These are phyloP conservation scores for Emmelina monodactyla DNA, from an alignment of 2,888 invertebrate genomes.

Conservation along the genomic window DNA sequence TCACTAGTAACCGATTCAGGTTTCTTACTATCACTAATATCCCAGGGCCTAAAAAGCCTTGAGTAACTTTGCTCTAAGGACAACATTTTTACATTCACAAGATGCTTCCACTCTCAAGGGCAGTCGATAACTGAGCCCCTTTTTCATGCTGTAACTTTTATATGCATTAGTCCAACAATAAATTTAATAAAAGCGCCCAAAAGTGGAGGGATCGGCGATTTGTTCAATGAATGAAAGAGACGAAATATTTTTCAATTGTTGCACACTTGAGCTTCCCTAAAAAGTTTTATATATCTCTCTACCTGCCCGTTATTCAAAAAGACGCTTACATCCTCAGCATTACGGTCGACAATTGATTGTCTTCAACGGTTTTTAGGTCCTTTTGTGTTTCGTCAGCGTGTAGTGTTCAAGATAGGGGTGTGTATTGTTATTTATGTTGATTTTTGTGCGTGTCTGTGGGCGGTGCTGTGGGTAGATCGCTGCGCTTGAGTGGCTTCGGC, in stretches of 20 bases:
- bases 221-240: conserved; percentile 60
- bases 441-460: conserved; percentile 55
- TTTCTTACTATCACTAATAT: conserved; percentile 44
- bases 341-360: not conserved
- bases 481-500: conserved; percentile 43
- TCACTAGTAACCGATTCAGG: conserved; percentile 18
- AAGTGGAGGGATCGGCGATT: conserved; percentile 48
- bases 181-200: conserved; percentile 59
- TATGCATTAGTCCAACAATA: conserved; percentile 63
- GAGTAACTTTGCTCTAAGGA: conserved; percentile 48
- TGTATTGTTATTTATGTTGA: conserved; percentile 66
- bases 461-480: conserved; percentile 52
- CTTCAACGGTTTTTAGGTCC: not conserved
- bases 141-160: conserved; percentile 58
- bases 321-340: not conserved
- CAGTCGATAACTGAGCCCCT: conserved; percentile 49
- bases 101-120: conserved; percentile 36
- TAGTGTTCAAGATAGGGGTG: conserved; percentile 62
- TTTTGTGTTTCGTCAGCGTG: conserved; percentile 7
- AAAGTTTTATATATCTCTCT: not conserved
- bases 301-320: not conserved
- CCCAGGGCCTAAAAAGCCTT: conserved; percentile 70
- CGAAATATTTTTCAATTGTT: conserved; percentile 65
- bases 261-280: conserved; percentile 38
- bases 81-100: conserved; percentile 31